Evolutionary conservation across 2,888 invertebrate species (phyloP), one percentile per base, ranked within the genome.

Genomic region (Saturnia pavonia): DNA sequence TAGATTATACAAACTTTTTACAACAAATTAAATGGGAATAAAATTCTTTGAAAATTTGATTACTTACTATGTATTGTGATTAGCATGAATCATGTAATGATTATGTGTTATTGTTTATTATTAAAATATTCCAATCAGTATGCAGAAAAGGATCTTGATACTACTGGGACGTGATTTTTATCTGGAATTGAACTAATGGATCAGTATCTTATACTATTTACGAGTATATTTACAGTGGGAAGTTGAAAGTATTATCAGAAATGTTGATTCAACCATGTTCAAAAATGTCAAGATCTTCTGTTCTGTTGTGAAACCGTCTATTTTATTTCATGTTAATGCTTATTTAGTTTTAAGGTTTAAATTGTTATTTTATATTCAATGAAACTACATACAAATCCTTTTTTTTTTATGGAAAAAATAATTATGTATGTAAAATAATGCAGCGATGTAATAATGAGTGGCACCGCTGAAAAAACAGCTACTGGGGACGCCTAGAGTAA

Each of bases 41-140:
- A 51, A n/a, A 22, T 9, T 54, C 9, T 54, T 22, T 54, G 54
- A 54, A 54, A 54, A 4, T 19, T 6, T 48, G 16, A 48, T n/a
- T 48, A 48, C 19, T n/a, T 48, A 48, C 19, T 48, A 7, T 19
- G n/a, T 48, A 48, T 48, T 48, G 48, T 48, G 19, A 19, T 48
- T 19, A n/a, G 57, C 27, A 60, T 60, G 25, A 60, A 27, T 60
- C 57, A 60, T 27, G 57, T 60, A 60, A 60, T 27, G 57, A 14
- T 27, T 60, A 22, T 22, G 22, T n/a, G 8, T 54, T 54, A 1
- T 57, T 12, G 12, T 60, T 27, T 54, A 11, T 11, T 48, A 48
- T 48, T 48, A 34, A 4, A 34, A 34, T 34, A 34, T 48, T 48
- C 48, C 16, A 19, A 48, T n/a, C 54, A 54, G 1, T 22, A 54